phyloP scores from a whole-genome alignment of 2,113 vertebrate species.

The Xyrauchen texanus region DNA sequence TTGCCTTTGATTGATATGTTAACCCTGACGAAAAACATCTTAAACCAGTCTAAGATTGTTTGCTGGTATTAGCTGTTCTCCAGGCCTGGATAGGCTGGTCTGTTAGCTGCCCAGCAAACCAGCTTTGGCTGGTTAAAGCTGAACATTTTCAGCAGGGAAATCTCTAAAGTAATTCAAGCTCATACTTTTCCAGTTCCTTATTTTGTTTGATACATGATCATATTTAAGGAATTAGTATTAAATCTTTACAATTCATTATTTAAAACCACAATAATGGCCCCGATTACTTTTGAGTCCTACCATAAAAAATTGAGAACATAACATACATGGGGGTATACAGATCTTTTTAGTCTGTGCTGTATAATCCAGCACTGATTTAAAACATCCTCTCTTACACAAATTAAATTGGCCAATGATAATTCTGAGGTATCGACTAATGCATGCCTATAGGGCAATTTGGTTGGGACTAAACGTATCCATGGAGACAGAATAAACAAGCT shows the following conservation, averaged over 20 bases:
- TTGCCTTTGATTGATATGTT: constrained; percentile 58
- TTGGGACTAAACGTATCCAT: constrained; percentile 99
- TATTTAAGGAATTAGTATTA: not conserved
- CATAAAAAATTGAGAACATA: constrained; percentile 24
- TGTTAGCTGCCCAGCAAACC: too few relatives aligned
- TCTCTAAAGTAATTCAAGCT: not conserved
- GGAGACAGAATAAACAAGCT: constrained; percentile 99
- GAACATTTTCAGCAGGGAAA: not conserved
- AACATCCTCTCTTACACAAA: constrained; percentile 33
- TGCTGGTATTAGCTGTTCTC: too few relatives aligned
- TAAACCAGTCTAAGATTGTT: too few relatives aligned
- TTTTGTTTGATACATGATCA: not conserved
- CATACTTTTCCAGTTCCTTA: not conserved
- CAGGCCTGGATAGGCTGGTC: too few relatives aligned
- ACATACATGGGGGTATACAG: constrained; percentile 45
- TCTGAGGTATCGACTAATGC: constrained; percentile 63
- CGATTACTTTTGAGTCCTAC: constrained; percentile 28
- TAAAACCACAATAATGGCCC: constrained; percentile 20
- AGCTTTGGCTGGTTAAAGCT: constrained; percentile 30
- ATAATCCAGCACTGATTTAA: constrained; percentile 30
- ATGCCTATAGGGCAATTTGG: constrained; percentile 87
- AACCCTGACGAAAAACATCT: constrained; percentile 55
- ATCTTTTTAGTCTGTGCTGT: constrained; percentile 14
- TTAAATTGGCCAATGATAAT: constrained; percentile 35
- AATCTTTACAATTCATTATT: not conserved